Evolutionary conservation across 2,113 vertebrate species (phyloP).

Genomic region (Petaurus breviceps): DNA sequence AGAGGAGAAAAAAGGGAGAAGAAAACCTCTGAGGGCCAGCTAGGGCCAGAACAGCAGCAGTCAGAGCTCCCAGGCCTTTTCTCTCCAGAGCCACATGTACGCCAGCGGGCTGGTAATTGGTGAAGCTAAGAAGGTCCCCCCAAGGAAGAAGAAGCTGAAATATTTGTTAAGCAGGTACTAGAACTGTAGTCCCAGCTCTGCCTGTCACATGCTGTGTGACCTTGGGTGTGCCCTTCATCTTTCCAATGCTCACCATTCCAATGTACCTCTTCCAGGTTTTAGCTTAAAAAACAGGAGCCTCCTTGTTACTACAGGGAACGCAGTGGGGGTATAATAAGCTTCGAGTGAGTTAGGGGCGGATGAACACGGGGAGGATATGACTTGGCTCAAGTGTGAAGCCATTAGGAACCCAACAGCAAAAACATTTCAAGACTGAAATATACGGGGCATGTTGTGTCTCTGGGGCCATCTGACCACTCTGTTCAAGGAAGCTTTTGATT

Average conservation of each 20-base stretch:
- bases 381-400: background rate
- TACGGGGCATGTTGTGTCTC: background rate
- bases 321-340: no score
- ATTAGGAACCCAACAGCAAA: background rate
- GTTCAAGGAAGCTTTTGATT: background rate
- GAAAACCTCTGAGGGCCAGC: background rate
- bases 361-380: background rate
- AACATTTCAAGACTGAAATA: background rate
- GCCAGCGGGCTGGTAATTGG: background rate
- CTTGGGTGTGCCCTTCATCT: background rate
- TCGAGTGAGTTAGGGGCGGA: background rate
- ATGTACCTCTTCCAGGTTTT: background rate
- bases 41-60: background rate
- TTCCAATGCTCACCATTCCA: background rate
- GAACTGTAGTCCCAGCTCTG: background rate
- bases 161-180: background rate
- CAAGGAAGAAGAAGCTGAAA: background rate
- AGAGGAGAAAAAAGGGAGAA: background rate
- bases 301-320: background rate
- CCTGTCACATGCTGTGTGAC: background rate
- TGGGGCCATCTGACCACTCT: fast-evolving
- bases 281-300: background rate
- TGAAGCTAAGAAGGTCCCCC: background rate
- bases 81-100: background rate
- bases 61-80: fast-evolving